Conservation (phyloP, 1,140 invertebrate species). For the Acyrthosiphon pisum region DNA sequence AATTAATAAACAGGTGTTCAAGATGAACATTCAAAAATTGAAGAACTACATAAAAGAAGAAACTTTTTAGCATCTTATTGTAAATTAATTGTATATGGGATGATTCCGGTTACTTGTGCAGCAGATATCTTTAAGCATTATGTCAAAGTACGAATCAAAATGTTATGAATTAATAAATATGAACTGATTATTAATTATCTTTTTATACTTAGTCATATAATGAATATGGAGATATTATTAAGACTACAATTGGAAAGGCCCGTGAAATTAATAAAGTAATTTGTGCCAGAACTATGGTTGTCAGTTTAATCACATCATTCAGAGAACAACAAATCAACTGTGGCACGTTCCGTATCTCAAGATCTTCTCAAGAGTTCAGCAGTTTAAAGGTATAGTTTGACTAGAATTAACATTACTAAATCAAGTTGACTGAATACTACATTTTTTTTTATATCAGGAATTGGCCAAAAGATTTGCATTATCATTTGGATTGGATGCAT, state of each 20-base stretch:
- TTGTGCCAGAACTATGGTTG: slow-evolving; percentile 92
- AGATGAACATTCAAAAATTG: slow-evolving; percentile 93
- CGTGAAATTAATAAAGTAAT: slow-evolving; percentile 97
- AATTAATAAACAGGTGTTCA: slow-evolving; percentile 70
- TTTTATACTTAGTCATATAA: slow-evolving; percentile 82
- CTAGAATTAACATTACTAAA: slow-evolving; percentile 11
- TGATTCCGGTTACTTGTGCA: slow-evolving; percentile 89
- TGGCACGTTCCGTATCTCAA: slow-evolving; percentile 68
- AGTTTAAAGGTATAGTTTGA: slow-evolving; percentile 76
- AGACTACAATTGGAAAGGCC: slow-evolving; percentile 93
- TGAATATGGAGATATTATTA: slow-evolving; percentile 99
- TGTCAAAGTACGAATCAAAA: slow-evolving; percentile 75
- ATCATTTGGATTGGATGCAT: slow-evolving; percentile 95
- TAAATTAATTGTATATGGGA: slow-evolving; percentile 97
- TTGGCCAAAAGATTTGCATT: slow-evolving; percentile 95
- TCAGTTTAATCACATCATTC: slow-evolving; percentile 88
- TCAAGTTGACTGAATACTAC: slow-evolving; percentile 16
- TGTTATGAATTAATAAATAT: background rate
- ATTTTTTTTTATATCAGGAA: slow-evolving; percentile 70
- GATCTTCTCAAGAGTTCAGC: slow-evolving; percentile 80
- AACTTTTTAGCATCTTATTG: slow-evolving; percentile 96
- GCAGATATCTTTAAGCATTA: slow-evolving; percentile 97
- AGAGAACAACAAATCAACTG: slow-evolving; percentile 73
- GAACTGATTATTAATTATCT: background rate
- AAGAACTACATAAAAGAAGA: slow-evolving; percentile 93